Evolutionary conservation across 1,140 invertebrate species (phyloP).

Genomic region (Panagrolaimus sp.): DNA sequence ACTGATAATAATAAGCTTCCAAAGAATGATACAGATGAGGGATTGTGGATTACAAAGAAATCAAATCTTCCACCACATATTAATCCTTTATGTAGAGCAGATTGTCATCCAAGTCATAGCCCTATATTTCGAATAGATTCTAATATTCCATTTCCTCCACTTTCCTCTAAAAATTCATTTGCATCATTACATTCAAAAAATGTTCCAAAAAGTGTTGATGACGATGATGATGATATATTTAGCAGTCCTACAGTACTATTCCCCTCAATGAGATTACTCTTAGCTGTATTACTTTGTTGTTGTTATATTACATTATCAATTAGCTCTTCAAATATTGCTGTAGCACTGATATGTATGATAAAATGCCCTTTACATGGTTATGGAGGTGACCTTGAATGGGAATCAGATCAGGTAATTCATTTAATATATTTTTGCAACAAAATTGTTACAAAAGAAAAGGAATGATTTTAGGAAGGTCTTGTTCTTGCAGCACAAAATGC

Average conservation of each 20-base stretch:
- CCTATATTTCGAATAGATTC: slow-evolving; percentile 37
- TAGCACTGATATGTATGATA: slow-evolving; percentile 57
- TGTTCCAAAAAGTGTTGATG: not conserved
- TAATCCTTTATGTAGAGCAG: slow-evolving; percentile 2
- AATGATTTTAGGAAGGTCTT: slow-evolving; percentile 47
- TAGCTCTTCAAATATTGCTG: slow-evolving; percentile 53
- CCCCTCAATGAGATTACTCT: slow-evolving; percentile 52
- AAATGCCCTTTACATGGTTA: slow-evolving; percentile 55
- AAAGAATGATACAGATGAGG: no score
- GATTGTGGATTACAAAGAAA: no score
- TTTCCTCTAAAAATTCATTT: not conserved
- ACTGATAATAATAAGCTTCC: no score
- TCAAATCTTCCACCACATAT: not conserved
- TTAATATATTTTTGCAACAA: slow-evolving; percentile 1
- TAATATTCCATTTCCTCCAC: not conserved
- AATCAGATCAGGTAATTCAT: slow-evolving; percentile 42
- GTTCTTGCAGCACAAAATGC: slow-evolving; percentile 57
- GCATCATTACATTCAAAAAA: not conserved
- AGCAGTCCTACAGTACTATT: slow-evolving; percentile 33
- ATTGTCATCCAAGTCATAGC: slow-evolving; percentile 30
- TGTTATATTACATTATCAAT: slow-evolving; percentile 57
- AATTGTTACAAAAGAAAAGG: slow-evolving; percentile 16
- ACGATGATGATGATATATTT: slow-evolving; percentile 29
- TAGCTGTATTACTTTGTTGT: slow-evolving; percentile 51
- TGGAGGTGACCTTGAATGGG: slow-evolving; percentile 50